Percentiles rank a stretch among this genome's conserved stretches.
These are phyloP conservation scores for Apocheima hispidaria DNA, from an alignment of 2,888 invertebrate genomes.

Conservation along the genomic window DNA sequence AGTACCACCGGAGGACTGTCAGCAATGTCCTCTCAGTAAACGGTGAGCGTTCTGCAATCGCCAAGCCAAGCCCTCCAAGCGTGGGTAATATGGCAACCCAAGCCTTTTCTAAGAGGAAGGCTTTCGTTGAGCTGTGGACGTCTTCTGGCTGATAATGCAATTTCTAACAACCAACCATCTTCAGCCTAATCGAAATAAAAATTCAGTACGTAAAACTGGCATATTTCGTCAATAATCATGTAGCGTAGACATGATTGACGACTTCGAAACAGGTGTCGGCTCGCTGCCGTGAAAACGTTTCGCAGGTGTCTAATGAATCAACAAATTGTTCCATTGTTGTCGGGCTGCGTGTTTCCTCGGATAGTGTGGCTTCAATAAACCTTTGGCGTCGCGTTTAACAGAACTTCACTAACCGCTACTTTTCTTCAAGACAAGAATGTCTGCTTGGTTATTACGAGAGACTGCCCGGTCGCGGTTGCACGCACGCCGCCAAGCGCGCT, in stretches of 20 bases:
- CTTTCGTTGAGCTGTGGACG: too few species aligned
- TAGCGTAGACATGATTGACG: conserved; percentile 10
- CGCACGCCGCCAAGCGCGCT: conserved; percentile 45
- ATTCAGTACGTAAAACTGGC: not conserved
- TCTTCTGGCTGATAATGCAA: not conserved
- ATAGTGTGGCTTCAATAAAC: conserved; percentile 41
- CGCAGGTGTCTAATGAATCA: conserved; percentile 44
- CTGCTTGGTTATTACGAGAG: conserved; percentile 62
- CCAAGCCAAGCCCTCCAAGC: too few species aligned
- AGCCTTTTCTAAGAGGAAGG: too few species aligned
- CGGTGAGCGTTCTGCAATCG: too few species aligned
- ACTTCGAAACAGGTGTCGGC: conserved; percentile 13
- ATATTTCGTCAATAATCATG: not conserved
- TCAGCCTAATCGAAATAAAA: too few species aligned
- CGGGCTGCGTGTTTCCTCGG: conserved; percentile 38
- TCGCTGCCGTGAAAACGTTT: conserved; percentile 10
- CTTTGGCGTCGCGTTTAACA: conserved; percentile 46
- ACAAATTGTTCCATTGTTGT: conserved; percentile 52
- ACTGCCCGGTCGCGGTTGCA: conserved; percentile 70
- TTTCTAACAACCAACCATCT: not conserved
- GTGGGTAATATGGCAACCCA: too few species aligned
- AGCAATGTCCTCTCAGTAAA: too few species aligned
- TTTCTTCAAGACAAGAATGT: conserved; percentile 53
- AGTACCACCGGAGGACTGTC: too few species aligned
- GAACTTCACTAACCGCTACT: conserved; percentile 45